These are phyloP conservation scores for Polydrusus tereticollis DNA, from an alignment of 2,888 invertebrate genomes.

Conservation along the genomic window DNA sequence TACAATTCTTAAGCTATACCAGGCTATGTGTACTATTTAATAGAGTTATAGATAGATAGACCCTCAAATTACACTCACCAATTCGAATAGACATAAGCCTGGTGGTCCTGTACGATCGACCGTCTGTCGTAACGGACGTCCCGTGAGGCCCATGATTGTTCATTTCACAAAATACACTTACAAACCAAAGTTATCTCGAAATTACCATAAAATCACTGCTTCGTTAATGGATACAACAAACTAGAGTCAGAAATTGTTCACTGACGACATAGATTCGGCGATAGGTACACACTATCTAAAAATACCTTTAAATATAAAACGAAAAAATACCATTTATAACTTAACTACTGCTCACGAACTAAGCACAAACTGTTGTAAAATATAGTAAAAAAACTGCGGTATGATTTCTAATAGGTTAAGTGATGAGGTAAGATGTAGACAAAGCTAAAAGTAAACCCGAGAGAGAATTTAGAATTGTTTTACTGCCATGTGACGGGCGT, in stretches of 20 bases:
- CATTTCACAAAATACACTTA: neutral
- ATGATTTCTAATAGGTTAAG: constrained; percentile 19
- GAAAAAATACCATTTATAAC: neutral
- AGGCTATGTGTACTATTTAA: no score
- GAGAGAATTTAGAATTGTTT: constrained; percentile 9
- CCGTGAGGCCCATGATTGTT: constrained; percentile 22
- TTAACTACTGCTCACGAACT: neutral
- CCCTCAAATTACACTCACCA: constrained; percentile 42
- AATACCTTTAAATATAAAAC: no score
- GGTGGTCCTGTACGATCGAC: constrained; percentile 39
- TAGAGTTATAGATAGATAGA: neutral
- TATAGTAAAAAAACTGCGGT: neutral
- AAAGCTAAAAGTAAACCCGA: constrained; percentile 26
- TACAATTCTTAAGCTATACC: no score
- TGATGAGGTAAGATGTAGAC: constrained; percentile 15
- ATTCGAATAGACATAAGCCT: constrained; percentile 52
- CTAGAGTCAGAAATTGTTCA: neutral
- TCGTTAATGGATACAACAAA: neutral
- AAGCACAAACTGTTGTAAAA: neutral
- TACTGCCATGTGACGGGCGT: constrained; percentile 42
- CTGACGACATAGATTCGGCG: neutral
- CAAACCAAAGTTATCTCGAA: neutral
- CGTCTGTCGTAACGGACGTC: constrained; percentile 47
- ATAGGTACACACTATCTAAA: neutral
- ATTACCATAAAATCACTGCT: neutral